Conservation (phyloP, 2,797 vertebrate species). For the Psittacula derbiana region DNA sequence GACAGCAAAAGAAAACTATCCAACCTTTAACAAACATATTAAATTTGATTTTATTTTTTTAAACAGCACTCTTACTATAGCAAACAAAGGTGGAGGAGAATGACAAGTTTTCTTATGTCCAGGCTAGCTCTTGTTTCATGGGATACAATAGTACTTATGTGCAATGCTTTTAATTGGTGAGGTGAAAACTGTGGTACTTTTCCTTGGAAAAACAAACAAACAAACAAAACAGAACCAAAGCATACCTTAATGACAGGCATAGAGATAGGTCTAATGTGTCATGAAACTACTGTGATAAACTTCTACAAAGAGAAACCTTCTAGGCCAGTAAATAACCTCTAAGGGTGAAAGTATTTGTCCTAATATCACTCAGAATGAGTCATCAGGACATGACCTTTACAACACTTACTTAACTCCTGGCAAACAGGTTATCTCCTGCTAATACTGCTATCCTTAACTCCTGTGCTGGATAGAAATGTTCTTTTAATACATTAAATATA, state of each 20-base stretch:
- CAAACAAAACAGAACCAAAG: neutral
- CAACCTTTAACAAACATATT: neutral
- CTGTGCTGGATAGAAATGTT: constrained; percentile 11
- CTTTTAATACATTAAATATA: constrained; percentile 17
- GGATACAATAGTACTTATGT: neutral
- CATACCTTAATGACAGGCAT: neutral
- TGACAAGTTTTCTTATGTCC: neutral
- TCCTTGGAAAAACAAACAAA: neutral
- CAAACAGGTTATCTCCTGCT: constrained; percentile 52
- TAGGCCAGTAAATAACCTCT: constrained; percentile 41
- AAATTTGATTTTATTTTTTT: neutral
- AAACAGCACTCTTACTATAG: neutral
- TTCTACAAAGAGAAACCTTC: neutral
- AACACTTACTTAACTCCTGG: constrained; percentile 4
- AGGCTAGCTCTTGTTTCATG: neutral
- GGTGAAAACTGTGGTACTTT: neutral
- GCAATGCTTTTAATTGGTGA: neutral
- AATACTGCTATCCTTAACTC: constrained; percentile 20
- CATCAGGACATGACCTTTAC: constrained; percentile 22
- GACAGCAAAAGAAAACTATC: neutral
- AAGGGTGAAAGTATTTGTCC: constrained; percentile 38
- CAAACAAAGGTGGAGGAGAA: neutral
- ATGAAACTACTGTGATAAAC: neutral
- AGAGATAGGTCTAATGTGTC: neutral
- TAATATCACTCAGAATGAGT: constrained; percentile 46